Evolutionary conservation across 2,888 invertebrate species (phyloP), one percentile per base, ranked within the genome.

Genomic region (Iselma pallidipennis): DNA sequence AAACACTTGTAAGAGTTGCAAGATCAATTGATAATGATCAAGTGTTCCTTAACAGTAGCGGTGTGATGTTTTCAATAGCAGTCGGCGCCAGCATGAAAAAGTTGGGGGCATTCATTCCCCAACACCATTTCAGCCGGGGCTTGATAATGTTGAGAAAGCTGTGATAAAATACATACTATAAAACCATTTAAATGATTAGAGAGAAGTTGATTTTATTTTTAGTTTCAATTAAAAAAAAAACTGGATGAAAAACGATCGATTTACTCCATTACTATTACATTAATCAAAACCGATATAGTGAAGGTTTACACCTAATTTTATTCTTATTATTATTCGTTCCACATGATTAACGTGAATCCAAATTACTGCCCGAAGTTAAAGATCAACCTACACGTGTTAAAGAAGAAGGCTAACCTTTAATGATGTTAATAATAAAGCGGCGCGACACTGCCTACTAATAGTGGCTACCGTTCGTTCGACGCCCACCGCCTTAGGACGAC

Each of bases 381-480:
- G 31, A 59, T 56, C 54, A 57, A 55, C 62, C 29, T 29, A 21
- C 21, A 66, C 63, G 65, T 67, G 67, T 67, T 64, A 63, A 19
- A 26, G 59, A 45, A 16, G 59, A 55, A 55, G 65, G 57, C 53
- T 59, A 61, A 57, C 62, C 64, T 65, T 65, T 66, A 63, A 63
- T 66, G 63, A 62, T 63, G 60, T 60, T 69, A 70, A 70, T 70
- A 66, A 69, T 58, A 65, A 66, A 60, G 68, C 70, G 68, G 70
- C 62, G 58, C 65, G 68, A 68, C 66, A 66, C 57, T 57, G 54
- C 65, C 59, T 63, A 61, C 67, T 70, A 70, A 70, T 70, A 68
- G 67, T 63, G 51, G 70, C 70, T 70, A 70, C 70, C 62, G 70
- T 68, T 68, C 62, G 70, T 68, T 63, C 61, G 64, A 67, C 70